These are phyloP conservation scores for Microcebus griseorufus DNA, from an alignment of 2,113 vertebrate species.

Conservation along the genomic window DNA sequence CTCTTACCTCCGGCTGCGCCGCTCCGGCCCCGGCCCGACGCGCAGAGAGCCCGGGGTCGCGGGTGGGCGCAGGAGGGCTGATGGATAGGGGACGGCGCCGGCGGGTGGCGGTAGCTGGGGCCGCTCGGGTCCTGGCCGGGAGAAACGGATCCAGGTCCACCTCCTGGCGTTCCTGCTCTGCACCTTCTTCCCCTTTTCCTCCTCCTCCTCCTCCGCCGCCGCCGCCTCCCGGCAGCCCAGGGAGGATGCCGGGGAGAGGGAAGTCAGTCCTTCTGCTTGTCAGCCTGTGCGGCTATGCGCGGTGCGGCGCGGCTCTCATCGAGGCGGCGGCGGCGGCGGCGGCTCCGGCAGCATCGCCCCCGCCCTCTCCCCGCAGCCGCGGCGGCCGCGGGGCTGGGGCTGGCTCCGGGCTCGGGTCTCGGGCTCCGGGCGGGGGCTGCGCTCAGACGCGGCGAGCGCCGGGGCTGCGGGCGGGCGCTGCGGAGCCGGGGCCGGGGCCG, in stretches of 20 bases:
- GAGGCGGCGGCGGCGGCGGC: slow-evolving; percentile 76
- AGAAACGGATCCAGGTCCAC: slow-evolving; percentile 75
- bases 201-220: slow-evolving; percentile 54
- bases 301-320: slow-evolving; percentile 74
- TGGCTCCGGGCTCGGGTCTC: slow-evolving; percentile 63
- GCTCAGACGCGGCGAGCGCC: slow-evolving; percentile 60
- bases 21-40: slow-evolving; percentile 69
- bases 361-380: slow-evolving; percentile 75
- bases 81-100: slow-evolving; percentile 64
- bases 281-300: slow-evolving; percentile 71
- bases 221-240: slow-evolving; percentile 80
- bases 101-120: slow-evolving; percentile 67
- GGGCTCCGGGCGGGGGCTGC: slow-evolving; percentile 63
- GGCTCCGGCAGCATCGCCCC: slow-evolving; percentile 79
- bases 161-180: slow-evolving; percentile 54
- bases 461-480: slow-evolving; percentile 55
- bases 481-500: slow-evolving; percentile 56
- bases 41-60: slow-evolving; percentile 53
- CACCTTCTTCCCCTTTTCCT: background rate
- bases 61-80: slow-evolving; percentile 47
- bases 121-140: slow-evolving; percentile 72
- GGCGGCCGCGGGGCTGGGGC: slow-evolving; percentile 67
- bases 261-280: slow-evolving; percentile 65
- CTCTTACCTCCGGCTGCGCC: slow-evolving; percentile 72
- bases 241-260: slow-evolving; percentile 74